phyloP scores from a whole-genome alignment of 2,888 invertebrate genomes.

The Melanostoma scalare region DNA sequence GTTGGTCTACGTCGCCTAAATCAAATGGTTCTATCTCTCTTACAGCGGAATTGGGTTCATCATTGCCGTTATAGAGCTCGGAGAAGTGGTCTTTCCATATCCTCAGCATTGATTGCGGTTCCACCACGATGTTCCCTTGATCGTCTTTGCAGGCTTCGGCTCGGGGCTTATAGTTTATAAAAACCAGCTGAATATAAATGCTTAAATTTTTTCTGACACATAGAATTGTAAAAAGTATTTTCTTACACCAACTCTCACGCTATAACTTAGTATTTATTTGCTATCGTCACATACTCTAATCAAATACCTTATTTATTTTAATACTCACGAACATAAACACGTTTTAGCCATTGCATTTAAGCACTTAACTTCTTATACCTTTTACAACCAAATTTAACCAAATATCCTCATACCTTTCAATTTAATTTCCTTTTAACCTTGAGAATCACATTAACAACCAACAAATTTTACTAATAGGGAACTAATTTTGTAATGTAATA shows the following conservation, averaged over 20 bases:
- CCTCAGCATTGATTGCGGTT: too few species aligned
- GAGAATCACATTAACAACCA: conserved; percentile 8
- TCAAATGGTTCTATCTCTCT: too few species aligned
- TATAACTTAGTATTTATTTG: neutral
- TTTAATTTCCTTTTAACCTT: conserved; percentile 48
- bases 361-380: neutral
- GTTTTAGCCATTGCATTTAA: conserved; percentile 24
- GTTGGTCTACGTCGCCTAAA: too few species aligned
- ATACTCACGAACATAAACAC: neutral
- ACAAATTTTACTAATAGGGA: neutral
- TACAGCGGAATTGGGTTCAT: too few species aligned
- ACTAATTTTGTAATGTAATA: conserved; percentile 33
- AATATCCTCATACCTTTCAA: neutral
- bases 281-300: conserved; percentile 5
- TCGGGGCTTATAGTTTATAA: too few species aligned
- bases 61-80: too few species aligned
- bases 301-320: neutral
- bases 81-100: too few species aligned
- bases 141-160: too few species aligned
- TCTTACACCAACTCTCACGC: neutral
- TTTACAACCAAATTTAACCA: neutral
- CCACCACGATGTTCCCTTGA: too few species aligned
- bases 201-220: too few species aligned
- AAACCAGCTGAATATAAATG: too few species aligned
- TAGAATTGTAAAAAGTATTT: neutral